These are phyloP conservation scores for Pantherophis alleghaniensis DNA, from an alignment of 2,797 vertebrate species.

Conservation along the genomic window DNA sequence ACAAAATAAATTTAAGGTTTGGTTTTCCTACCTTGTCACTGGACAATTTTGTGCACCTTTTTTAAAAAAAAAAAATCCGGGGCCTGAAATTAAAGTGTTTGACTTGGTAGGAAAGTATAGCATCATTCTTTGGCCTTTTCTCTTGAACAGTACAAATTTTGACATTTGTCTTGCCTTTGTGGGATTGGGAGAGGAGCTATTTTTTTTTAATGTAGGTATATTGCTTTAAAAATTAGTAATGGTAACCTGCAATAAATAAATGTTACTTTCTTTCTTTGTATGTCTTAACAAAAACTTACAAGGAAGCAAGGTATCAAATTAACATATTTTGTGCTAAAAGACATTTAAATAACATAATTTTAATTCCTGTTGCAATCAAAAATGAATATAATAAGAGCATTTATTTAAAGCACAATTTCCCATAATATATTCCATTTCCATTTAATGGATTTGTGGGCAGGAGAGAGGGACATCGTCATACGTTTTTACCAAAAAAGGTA, in stretches of 20 bases:
- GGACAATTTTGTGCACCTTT: not conserved
- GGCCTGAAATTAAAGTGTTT: slow-evolving; percentile 24
- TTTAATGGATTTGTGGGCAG: slow-evolving; percentile 17
- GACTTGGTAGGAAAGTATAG: not conserved
- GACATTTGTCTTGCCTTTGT: slow-evolving; percentile 31
- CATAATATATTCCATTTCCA: slow-evolving; percentile 35
- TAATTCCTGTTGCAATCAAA: slow-evolving; percentile 63
- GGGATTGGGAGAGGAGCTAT: slow-evolving; percentile 50
- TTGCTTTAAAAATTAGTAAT: slow-evolving; percentile 28
- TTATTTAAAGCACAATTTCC: slow-evolving; percentile 59
- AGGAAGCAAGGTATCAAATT: slow-evolving; percentile 71
- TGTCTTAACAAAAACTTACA: slow-evolving; percentile 66
- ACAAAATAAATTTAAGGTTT: not conserved
- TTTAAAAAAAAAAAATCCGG: slow-evolving; percentile 12
- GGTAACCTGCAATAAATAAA: slow-evolving; percentile 50
- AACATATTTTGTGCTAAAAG: slow-evolving; percentile 71
- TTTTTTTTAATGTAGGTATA: slow-evolving; percentile 55
- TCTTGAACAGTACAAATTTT: not conserved
- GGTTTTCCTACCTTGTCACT: not conserved
- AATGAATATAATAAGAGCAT: slow-evolving; percentile 60
- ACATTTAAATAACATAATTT: slow-evolving; percentile 67
- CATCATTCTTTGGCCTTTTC: slow-evolving; percentile 17
- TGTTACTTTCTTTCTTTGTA: slow-evolving; percentile 44
- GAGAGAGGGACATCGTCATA: slow-evolving; percentile 7
- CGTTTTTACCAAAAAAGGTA: not conserved